Evolutionary conservation across 2,113 vertebrate genomes (phyloP), one percentile per base, ranked within the genome.

Genomic region (Centropristis striata): DNA sequence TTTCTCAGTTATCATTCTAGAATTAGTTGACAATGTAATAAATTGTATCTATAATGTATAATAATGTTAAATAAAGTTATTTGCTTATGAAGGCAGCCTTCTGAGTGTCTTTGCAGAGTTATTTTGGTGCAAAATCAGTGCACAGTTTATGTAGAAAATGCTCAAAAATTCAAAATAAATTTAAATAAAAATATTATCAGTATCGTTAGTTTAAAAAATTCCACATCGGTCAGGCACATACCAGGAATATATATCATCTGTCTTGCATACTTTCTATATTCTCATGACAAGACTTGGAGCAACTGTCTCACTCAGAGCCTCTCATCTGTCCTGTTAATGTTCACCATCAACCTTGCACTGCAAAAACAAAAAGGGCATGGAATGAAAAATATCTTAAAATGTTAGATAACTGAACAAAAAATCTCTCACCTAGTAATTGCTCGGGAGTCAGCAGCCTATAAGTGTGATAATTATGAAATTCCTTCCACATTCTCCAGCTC

Each of bases 361-460:
- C 2, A 61, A 23, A n/a, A 66, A 21, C 12, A 10, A 70, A 63
- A 13, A 16, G 64, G 8, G 18, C 51, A 59, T 32, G 21, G 44
- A 51, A 60, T 23, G n/a, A 28, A 61, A 76, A 66, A 53, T 28
- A n/a, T 53, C 39, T 75, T 41, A 8, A 41, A 50, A 51, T 60
- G 27, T 70, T 20, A 65, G 39, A 44, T 23, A 42, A 65, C 46
- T 23, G 13, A 54, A 63, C 0, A 23, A 50, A n/a, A 51, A 51
- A 74, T 4, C n/a, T 39, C 50, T 57, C 16, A 1, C 59, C 57
- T 49, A 11, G 28, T 37, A 28, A 36, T 18, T 15, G 1, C 36
- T 23, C 1, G 4, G 21, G n/a, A 28, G 1, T 55, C 46, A 42
- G 61, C 18, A 0, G 39, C 53, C 12, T 36, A n/a, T 53, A 75